These are phyloP conservation scores for Poecilia picta DNA, from an alignment of 2,797 vertebrate genomes.

Conservation along the genomic window DNA sequence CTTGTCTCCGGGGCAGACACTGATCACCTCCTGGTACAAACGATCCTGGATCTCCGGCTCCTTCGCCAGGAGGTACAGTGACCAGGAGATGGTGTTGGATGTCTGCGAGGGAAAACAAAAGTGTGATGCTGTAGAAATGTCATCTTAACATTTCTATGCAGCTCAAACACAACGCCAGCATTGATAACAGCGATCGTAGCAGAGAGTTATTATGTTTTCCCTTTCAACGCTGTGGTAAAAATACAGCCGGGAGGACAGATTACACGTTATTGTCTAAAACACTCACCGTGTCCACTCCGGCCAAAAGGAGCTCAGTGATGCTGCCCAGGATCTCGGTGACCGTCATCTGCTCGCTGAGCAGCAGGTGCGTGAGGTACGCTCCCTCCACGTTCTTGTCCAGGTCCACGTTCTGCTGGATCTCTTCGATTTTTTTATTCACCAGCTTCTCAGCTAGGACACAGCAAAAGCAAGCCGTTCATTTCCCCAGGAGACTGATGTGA, in stretches of 20 bases:
- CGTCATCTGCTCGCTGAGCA: conserved; percentile 80
- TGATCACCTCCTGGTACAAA: conserved; percentile 76
- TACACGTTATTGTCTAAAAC: not conserved
- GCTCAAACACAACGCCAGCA: not conserved
- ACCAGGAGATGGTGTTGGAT: conserved; percentile 85
- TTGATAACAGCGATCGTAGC: not conserved
- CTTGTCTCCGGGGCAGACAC: conserved; percentile 72
- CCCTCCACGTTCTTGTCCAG: conserved; percentile 70
- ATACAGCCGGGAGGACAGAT: not conserved
- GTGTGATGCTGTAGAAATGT: not conserved
- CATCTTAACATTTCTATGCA: not conserved
- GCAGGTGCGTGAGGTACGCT: conserved; percentile 84
- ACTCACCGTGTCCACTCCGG: conserved; percentile 85
- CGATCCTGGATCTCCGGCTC: conserved; percentile 77
- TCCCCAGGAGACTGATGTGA: not conserved
- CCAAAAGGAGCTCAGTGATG: conserved; percentile 83
- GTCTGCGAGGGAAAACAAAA: conserved; percentile 67
- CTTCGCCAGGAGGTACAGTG: conserved; percentile 77
- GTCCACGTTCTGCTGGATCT: conserved; percentile 70
- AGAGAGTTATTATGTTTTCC: not conserved
- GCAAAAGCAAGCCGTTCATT: not conserved
- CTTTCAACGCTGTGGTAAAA: not conserved
- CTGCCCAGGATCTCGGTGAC: conserved; percentile 81
- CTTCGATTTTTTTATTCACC: conserved; percentile 77
- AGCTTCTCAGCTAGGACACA: conserved; percentile 69